Evolutionary conservation across 2,888 invertebrate species (phyloP).

Genomic region (Drosophila sordidula): DNA sequence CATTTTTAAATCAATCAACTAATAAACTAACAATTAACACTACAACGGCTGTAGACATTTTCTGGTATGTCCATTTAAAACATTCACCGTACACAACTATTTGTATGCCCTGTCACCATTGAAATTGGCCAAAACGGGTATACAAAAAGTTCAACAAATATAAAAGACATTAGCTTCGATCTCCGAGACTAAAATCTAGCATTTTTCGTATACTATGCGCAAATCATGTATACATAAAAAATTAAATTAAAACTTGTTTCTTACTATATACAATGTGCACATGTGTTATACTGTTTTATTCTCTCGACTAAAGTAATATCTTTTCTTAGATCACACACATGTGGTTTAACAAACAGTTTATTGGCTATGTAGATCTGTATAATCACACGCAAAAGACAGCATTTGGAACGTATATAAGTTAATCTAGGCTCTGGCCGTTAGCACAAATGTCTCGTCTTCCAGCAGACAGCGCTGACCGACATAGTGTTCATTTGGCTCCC

Average conservation of each 20-base stretch:
- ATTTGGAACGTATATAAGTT: conserved; percentile 42
- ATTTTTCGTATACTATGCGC: neutral
- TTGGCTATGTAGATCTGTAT: conserved; percentile 46
- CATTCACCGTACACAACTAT: neutral
- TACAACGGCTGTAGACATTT: neutral
- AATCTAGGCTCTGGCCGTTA: conserved; percentile 70
- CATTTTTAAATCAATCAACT: conserved; percentile 65
- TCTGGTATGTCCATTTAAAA: neutral
- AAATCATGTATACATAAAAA: neutral
- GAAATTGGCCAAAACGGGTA: neutral
- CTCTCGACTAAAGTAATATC: neutral
- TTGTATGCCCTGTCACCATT: neutral
- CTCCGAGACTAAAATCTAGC: neutral
- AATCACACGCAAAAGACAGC: conserved; percentile 57
- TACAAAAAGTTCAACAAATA: neutral
- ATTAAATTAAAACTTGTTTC: neutral
- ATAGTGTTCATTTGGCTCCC: conserved; percentile 83
- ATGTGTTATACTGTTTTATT: neutral
- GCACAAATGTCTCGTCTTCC: conserved; percentile 82
- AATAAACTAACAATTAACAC: conserved; percentile 65
- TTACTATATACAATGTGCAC: neutral
- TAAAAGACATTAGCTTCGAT: conserved; percentile 1
- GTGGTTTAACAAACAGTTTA: conserved; percentile 46
- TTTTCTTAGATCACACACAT: neutral
- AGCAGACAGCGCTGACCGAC: conserved; percentile 83